Evolutionary conservation across 2,113 vertebrate genomes (phyloP).

Genomic region (Stigmatopora nigra): DNA sequence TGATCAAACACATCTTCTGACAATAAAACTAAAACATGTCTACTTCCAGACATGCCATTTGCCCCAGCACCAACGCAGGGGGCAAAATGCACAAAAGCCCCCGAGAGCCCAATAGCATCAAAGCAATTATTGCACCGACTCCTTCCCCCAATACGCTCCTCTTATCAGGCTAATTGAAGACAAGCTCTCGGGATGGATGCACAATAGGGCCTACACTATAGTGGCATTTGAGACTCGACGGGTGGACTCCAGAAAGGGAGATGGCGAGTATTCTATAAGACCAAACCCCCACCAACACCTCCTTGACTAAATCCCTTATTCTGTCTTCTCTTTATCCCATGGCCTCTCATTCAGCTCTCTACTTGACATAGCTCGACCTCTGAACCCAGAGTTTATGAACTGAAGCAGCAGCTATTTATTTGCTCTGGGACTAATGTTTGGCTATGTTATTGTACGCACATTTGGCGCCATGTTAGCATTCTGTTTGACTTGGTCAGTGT

Average conservation of each 20-base stretch:
- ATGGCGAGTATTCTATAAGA: constrained; percentile 55
- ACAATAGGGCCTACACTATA: constrained; percentile 66
- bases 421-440: constrained; percentile 54
- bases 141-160: constrained; percentile 33
- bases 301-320: constrained; percentile 58
- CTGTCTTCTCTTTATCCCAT: constrained; percentile 59
- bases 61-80: constrained; percentile 30
- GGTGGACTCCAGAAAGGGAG: constrained; percentile 52
- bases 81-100: constrained; percentile 56
- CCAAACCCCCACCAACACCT: constrained; percentile 34
- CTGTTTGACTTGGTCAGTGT: constrained; percentile 48
- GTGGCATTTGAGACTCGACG: constrained; percentile 64
- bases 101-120: constrained; percentile 54
- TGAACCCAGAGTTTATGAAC: constrained; percentile 68
- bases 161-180: constrained; percentile 74
- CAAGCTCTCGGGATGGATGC: constrained; percentile 63
- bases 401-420: constrained; percentile 65
- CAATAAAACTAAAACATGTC: constrained; percentile 36
- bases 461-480: constrained; percentile 53
- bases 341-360: constrained; percentile 62
- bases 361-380: constrained; percentile 68
- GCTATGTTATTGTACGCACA: constrained; percentile 47
- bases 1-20: constrained; percentile 31
- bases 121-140: constrained; percentile 46
- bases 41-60: constrained; percentile 33